Evolutionary conservation across 1,140 invertebrate genomes (phyloP), one percentile per base, ranked within the genome.

Genomic region (Drosophila navojoa): DNA sequence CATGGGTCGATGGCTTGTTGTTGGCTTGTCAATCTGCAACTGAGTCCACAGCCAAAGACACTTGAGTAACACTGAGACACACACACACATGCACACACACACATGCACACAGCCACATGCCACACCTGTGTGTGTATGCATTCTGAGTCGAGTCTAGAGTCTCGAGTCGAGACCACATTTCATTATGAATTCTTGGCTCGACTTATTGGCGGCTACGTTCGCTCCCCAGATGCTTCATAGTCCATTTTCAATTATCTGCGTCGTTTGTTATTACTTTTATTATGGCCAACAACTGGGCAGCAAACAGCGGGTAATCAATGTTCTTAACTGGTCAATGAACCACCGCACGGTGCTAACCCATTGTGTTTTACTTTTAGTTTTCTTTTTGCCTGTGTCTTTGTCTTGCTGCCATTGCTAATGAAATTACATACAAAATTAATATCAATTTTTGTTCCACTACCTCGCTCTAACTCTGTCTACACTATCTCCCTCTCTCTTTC

Each of bases 301-400:
- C 47, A 53, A 68, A 16, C 82, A 89, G 84, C 84, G 79, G 84
- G 84, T 84, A 89, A 89, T 89, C 84, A 89, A 90, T 90, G 85
- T 81, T 91, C 90, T 91, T 91, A 90, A 76, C 76, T 90, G 90
- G 90, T 90, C 90, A 90, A 70, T 89, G 90, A 91, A 91, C 90
- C 70, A 70, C 27, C 7, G 15, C 42, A 45, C 13, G 13, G 13
- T 35, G 42, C 42, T 45, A 61, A 42, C 59, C 74, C 71, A 80
- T 85, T 77, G 77, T 70, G 70, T 68, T 68, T 57, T 72, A 79
- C 73, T 73, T 16, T 73, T 70, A 76, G 64, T 84, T 75, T 70
- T 61, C 35, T 62, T 76, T 32, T 32, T 35, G 42, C 3, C 35
- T 29, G 7, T 11, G 27, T 15, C 15, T 70, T 53, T 71, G 22